Evolutionary conservation across 1,140 invertebrate genomes (phyloP).

Genomic region (Pseudomyrmex cubaensis): DNA sequence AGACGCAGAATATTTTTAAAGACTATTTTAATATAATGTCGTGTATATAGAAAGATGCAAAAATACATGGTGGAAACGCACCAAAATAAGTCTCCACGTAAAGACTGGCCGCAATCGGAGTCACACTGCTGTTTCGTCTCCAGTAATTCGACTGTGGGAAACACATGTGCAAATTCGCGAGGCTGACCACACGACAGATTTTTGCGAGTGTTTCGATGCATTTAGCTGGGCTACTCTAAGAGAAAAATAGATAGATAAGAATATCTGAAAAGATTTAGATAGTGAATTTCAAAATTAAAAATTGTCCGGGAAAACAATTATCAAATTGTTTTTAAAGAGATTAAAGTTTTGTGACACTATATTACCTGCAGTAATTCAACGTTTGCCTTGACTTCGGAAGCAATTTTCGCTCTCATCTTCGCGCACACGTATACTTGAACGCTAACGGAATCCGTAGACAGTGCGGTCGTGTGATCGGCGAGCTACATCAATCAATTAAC

Average conservation of each 20-base stretch:
- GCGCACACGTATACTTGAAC: conserved; percentile 89
- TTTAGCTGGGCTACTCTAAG: conserved; percentile 83
- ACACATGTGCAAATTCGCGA: conserved; percentile 91
- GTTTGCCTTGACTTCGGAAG: conserved; percentile 91
- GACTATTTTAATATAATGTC: conserved; percentile 6
- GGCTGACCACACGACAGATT: conserved; percentile 89
- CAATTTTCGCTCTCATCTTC: conserved; percentile 91
- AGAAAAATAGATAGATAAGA: conserved; percentile 4
- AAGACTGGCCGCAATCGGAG: conserved; percentile 82
- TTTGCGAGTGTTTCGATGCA: conserved; percentile 89
- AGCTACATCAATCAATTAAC: conserved; percentile 79
- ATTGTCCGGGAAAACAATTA: not conserved
- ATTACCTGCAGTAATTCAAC: conserved; percentile 89
- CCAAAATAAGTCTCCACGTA: conserved; percentile 89
- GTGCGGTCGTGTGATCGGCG: conserved; percentile 86
- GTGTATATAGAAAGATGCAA: not conserved
- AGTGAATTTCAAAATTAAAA: not conserved
- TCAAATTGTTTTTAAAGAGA: conserved; percentile 21
- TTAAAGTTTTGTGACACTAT: conserved; percentile 12
- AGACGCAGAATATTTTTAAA: not conserved
- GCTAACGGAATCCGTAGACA: conserved; percentile 83
- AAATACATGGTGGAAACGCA: conserved; percentile 73
- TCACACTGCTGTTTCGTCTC: conserved; percentile 83
- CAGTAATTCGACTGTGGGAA: conserved; percentile 90
- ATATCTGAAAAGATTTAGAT: not conserved